Conservation (phyloP, 2,113 vertebrate genomes). For the Geococcyx californianus region DNA sequence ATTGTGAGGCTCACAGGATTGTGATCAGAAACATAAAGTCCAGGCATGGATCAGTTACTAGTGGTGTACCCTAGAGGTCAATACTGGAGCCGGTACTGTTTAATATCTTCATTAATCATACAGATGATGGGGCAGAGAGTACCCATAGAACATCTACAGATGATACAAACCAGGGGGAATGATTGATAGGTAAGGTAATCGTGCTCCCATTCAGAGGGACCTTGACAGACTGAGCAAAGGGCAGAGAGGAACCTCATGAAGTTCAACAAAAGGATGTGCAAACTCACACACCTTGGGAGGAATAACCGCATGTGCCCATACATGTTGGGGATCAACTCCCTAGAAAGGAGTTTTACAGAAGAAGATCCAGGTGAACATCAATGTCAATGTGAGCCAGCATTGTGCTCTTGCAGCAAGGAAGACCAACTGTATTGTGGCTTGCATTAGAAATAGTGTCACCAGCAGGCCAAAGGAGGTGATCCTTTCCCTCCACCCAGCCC, state of each 20-base stretch:
- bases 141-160: background rate
- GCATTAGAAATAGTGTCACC: too few relatives aligned
- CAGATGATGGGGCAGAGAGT: background rate
- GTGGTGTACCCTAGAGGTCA: background rate
- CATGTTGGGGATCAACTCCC: background rate
- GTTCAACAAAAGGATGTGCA: background rate
- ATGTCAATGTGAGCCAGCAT: background rate
- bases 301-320: background rate
- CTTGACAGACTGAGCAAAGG: background rate
- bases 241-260: background rate
- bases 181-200: too few relatives aligned
- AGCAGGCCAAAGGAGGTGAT: too few relatives aligned
- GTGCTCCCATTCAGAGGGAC: too few relatives aligned
- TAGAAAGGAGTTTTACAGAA: background rate
- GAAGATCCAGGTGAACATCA: background rate
- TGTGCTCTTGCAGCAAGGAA: too few relatives aligned
- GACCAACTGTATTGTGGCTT: too few relatives aligned
- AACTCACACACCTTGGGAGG: background rate
- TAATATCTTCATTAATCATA: background rate
- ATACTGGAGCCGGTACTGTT: background rate
- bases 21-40: background rate
- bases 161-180: background rate
- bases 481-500: too few relatives aligned
- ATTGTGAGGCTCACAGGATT: background rate
- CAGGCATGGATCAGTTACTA: background rate